Percentiles rank a stretch among this genome's conserved stretches.
Conservation (phyloP, 2,113 vertebrate species). For the Zosterops japonicus region DNA sequence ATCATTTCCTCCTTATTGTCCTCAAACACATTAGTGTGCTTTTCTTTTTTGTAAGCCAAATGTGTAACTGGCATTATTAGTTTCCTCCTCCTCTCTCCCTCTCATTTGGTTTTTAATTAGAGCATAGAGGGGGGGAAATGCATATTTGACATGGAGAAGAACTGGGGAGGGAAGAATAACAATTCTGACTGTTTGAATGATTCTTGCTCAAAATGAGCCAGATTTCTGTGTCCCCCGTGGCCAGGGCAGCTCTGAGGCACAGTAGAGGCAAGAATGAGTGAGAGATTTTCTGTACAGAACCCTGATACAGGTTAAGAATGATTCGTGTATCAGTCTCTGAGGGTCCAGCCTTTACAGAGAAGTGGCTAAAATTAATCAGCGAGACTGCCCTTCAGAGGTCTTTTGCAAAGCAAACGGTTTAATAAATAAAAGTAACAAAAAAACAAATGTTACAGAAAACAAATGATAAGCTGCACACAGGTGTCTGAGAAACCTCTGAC, state of each 20-base stretch:
- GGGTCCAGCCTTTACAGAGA: too few relatives aligned
- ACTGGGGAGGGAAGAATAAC: not conserved
- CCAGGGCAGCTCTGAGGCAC: not conserved
- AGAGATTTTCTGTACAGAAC: too few relatives aligned
- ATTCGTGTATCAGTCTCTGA: too few relatives aligned
- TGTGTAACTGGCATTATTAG: constrained; percentile 49
- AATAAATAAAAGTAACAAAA: too few relatives aligned
- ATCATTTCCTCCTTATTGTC: constrained; percentile 63
- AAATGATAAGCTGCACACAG: too few relatives aligned
- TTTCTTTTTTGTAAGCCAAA: constrained; percentile 42
- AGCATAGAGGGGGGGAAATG: not conserved
- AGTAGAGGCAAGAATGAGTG: not conserved
- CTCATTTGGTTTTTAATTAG: constrained; percentile 55
- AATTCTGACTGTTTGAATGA: constrained; percentile 29
- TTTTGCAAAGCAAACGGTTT: too few relatives aligned
- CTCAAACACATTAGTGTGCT: constrained; percentile 25
- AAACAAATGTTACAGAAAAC: too few relatives aligned
- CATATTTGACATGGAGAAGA: not conserved
- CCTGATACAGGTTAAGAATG: too few relatives aligned
- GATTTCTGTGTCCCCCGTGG: not conserved
- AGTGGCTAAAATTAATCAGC: too few relatives aligned
- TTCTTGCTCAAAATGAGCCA: not conserved
- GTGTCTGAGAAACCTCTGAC: too few relatives aligned
- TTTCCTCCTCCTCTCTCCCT: constrained; percentile 29
- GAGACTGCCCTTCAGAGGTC: too few relatives aligned